Conservation (phyloP, 2,113 vertebrate genomes). For the Scopus umbretta region DNA sequence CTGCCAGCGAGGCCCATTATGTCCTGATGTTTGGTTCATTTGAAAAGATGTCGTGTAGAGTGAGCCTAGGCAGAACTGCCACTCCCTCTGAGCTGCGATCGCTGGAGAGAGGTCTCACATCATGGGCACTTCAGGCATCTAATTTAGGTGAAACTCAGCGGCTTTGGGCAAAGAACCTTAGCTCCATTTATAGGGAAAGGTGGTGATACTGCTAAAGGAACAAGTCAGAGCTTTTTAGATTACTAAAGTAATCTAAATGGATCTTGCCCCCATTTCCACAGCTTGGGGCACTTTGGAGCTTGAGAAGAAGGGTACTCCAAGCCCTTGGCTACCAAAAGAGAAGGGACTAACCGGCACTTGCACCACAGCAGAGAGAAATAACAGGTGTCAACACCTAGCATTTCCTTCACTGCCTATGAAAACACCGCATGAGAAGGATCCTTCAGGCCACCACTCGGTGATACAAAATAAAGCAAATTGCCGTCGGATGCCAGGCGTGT, state of each 20-base stretch:
- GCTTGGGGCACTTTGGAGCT: no score
- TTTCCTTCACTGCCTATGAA: not conserved
- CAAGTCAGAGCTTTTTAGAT: not conserved
- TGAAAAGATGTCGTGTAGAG: not conserved
- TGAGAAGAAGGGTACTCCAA: not conserved
- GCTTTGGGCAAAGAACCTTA: not conserved
- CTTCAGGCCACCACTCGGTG: not conserved
- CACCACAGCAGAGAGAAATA: not conserved
- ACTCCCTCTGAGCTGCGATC: not conserved
- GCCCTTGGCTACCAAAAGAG: not conserved
- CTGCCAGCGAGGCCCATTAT: not conserved
- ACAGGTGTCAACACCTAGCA: not conserved
- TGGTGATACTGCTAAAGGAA: not conserved
- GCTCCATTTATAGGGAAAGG: no score
- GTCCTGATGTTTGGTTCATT: constrained; percentile 1
- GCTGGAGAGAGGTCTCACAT: not conserved
- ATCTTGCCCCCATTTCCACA: not conserved
- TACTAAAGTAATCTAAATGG: no score
- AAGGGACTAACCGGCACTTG: not conserved
- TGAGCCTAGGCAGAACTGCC: not conserved
- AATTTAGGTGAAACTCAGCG: not conserved
- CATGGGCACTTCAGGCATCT: not conserved
- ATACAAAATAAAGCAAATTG: not conserved
- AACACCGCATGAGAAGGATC: not conserved
- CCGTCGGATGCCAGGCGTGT: accelerated